A percentile compares a stretch with the other conserved stretches of the same genome.
phyloP scores from a whole-genome alignment of 1,140 invertebrate genomes.

The Amyelois transitella region DNA sequence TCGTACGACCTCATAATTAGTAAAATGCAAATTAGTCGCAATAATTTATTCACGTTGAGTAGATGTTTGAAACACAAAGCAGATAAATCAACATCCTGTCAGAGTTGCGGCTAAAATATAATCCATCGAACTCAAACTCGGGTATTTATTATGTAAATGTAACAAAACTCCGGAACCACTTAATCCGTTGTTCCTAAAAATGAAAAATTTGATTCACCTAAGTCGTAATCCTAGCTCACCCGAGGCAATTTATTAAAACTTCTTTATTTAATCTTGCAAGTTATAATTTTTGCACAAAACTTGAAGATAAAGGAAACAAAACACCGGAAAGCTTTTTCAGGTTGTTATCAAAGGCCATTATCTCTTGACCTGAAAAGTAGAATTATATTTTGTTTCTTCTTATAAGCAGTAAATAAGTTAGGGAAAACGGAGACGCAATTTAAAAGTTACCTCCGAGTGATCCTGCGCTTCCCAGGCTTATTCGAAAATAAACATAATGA shows the following conservation, averaged over 20 bases:
- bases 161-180: slow-evolving; percentile 1
- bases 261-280: slow-evolving; percentile 66
- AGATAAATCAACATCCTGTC: slow-evolving; percentile 4
- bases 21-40: background rate
- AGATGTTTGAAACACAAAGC: background rate
- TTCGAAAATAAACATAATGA: slow-evolving; percentile 33
- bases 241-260: slow-evolving; percentile 64
- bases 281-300: slow-evolving; percentile 66
- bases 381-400: slow-evolving; percentile 66
- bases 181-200: slow-evolving; percentile 12
- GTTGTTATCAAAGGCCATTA: slow-evolving; percentile 70
- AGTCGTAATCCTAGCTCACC: slow-evolving; percentile 43
- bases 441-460: slow-evolving; percentile 54
- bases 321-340: slow-evolving; percentile 68
- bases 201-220: slow-evolving; percentile 35
- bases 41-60: background rate
- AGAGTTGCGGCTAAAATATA: background rate
- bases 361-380: slow-evolving; percentile 66
- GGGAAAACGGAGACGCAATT: slow-evolving; percentile 55
- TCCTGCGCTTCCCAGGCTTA: slow-evolving; percentile 26
- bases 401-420: slow-evolving; percentile 68
- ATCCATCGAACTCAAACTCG: slow-evolving; percentile 2
- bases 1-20: background rate
- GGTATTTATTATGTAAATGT: slow-evolving; percentile 5
- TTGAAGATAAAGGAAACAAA: slow-evolving; percentile 67